Base-by-base conservation (phyloP, 2,888 invertebrate genomes). In the Ectemnius lituratus region DNA sequence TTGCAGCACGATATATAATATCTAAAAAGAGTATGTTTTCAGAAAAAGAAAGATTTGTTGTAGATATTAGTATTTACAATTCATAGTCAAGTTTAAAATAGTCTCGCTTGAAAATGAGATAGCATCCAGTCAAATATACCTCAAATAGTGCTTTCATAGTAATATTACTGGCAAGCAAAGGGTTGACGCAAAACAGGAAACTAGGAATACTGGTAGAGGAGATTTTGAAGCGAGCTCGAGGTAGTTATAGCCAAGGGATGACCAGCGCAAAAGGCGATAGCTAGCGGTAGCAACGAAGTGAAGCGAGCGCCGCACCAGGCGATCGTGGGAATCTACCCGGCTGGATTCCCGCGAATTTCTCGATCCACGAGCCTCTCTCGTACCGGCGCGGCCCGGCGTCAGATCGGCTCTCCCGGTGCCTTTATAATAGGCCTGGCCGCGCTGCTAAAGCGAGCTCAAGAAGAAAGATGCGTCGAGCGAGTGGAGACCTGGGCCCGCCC, bases 261-360 rank as follows among this genome's bases (percentile, higher is more conserved):
- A 52, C 4, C 52, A 52, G 37, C 52, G 52, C 23, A 23, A 23
- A 23, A 23, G 23, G 23, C 23, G 23, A 23, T 23, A 23, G 23
- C 23, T 23, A 23, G 23, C 52, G n/a, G 52, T 52, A 16, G 52
- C 16, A 2, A 52, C 52, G 13, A 52, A 14, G 52, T 16, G 52
- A 13, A 6, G 52, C 52, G 16, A 16, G 52, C 14, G 52, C 52
- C 52, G 52, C 56, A 11, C 20, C n/a, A 67, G 66, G 52, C 52
- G 76, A 76, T 83, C 84, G 81, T 84, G 83, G 70, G 82, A 82
- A 85, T 81, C 62, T 61, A 28, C 6, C 16, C 20, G 57, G 65
- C 47, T 65, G 73, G 73, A 83, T 78, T 80, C 67, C 45, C 80
- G 80, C 80, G 72, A 80, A 80, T 80, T 75, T 79, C 71, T 76